Evolutionary conservation across 2,797 vertebrate genomes (phyloP), one percentile per base, ranked within the genome.

Genomic region (Sebastes taczanowskii): DNA sequence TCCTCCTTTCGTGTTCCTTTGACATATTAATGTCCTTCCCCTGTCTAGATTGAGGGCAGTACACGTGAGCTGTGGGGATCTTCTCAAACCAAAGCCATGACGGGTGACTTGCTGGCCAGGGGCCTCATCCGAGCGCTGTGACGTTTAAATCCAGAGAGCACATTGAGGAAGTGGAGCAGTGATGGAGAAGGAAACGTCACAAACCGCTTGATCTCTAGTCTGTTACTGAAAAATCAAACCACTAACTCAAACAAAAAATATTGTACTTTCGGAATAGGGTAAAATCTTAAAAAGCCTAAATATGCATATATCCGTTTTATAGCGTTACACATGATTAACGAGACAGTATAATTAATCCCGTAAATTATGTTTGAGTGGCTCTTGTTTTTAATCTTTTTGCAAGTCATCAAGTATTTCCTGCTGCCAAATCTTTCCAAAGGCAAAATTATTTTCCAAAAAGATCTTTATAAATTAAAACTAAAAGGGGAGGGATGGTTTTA

Each of bases 11-110:
- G 16, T 87, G 79, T 62, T 87, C 88, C 81, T 82, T 83, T 86
- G 89, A 92, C 89, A 86, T 81, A 80, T 92, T 82, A 86, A 90
- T 68, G 85, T 86, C 90, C 83, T 77, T 77, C 83, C 81, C 77
- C 58, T 87, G 73, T 60, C 86, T 66, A 87, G 90, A 93, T 86
- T 81, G 87, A 91, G 92, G 93, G 34, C 91, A 82, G 88, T 58
- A 66, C 89, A 90, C 80, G 83, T 93, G 90, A 91, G 85, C 79
- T 6, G 67, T 1, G 71, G 72, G 80, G 65, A 86, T 81, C 79
- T 85, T 83, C 38, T 72, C 74, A 74, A 81, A 85, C 53, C 68
- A 59, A 84, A 87, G 80, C 70, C 68, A 77, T 1, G 32, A 6
- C 3, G 67, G 60, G 63, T 64, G 71, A 79, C 77, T 68, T 53